Evolutionary conservation across 2,113 vertebrate species (phyloP).

Genomic region (Rattus norvegicus): GRCr8 NC_086019.1:134963501-134964000

Average conservation of each 20-base stretch:
- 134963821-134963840: not conserved
- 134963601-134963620: not conserved
- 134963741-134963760: not conserved
- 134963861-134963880: not conserved
- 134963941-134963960: conserved; percentile 5
- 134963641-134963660: not conserved
- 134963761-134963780: conserved; percentile 24
- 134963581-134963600: not conserved
- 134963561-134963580: not conserved
- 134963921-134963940: conserved; percentile 10
- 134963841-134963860: not conserved
- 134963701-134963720: not conserved
- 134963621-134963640: not conserved
- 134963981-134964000: conserved; percentile 59
- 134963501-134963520: fast-evolving
- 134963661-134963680: not conserved
- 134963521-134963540: not conserved
- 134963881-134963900: too few relatives aligned
- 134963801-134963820: not conserved
- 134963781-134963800: not conserved
- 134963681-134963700: not conserved
- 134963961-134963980: not conserved
- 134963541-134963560: not conserved
- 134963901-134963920: not conserved
- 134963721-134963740: not conserved